phyloP scores from a whole-genome alignment of 1,140 invertebrate genomes.

The Bombus affinis region DNA sequence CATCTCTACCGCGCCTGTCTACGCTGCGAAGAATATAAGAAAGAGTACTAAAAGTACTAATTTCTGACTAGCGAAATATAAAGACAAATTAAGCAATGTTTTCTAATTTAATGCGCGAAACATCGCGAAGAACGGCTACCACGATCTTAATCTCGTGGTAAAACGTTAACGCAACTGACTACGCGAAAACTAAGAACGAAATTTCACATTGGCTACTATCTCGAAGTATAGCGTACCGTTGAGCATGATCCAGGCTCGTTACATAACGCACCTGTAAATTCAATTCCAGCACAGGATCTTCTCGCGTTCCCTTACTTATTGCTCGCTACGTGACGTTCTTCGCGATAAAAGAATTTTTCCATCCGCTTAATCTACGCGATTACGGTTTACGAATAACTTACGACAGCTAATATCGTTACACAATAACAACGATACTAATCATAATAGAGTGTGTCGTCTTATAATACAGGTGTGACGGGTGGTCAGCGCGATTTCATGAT shows the following conservation, averaged over 20 bases:
- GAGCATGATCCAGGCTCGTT: constrained; percentile 10
- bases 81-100: background rate
- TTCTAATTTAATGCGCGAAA: too few species aligned
- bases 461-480: constrained; percentile 50
- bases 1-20: background rate
- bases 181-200: background rate
- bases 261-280: background rate
- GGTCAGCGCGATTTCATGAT: constrained; percentile 60
- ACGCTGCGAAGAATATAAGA: background rate
- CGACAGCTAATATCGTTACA: constrained; percentile 46
- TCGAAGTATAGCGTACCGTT: background rate
- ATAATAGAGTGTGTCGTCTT: constrained; percentile 29
- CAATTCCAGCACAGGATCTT: constrained; percentile 2
- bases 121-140: background rate
- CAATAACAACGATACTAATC: background rate
- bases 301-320: background rate
- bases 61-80: background rate
- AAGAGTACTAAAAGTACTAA: background rate
- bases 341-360: background rate
- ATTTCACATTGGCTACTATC: background rate
- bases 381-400: constrained; percentile 25
- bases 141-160: background rate
- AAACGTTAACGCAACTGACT: background rate
- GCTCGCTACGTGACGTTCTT: background rate
- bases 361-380: background rate